phyloP scores from a whole-genome alignment of 2,888 invertebrate genomes.

The Lasius fuliginosus region DNA sequence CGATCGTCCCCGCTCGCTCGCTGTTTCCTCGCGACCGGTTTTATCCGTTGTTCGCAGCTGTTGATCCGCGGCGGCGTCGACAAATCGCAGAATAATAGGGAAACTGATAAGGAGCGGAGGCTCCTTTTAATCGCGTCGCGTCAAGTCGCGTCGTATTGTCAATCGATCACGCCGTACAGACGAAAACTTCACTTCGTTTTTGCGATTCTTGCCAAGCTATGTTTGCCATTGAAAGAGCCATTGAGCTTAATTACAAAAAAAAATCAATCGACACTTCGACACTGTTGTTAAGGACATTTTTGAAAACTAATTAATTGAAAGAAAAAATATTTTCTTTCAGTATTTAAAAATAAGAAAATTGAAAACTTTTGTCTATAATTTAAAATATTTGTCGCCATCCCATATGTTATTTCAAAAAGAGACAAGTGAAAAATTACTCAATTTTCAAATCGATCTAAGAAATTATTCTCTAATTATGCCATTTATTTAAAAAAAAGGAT shows the following conservation, averaged over 20 bases:
- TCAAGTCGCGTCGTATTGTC: neutral
- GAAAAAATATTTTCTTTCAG: neutral
- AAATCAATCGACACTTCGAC: neutral
- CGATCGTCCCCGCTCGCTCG: slow-evolving; percentile 17
- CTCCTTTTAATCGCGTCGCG: neutral
- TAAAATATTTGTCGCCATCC: neutral
- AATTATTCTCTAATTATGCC: neutral
- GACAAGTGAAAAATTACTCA: neutral
- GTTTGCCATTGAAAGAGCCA: neutral
- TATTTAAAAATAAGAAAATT: neutral
- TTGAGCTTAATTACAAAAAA: neutral
- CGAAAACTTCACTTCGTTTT: neutral
- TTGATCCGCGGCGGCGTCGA: neutral
- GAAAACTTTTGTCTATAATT: neutral
- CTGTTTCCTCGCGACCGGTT: neutral
- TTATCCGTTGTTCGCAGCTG: slow-evolving; percentile 10
- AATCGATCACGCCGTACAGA: neutral
- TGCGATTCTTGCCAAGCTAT: neutral
- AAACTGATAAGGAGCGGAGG: slow-evolving; percentile 59
- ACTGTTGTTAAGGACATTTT: neutral
- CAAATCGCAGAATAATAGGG: slow-evolving; percentile 56
- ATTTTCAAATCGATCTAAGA: neutral
- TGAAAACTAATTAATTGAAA: neutral
- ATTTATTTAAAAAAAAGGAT: neutral
- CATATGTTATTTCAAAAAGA: neutral